These are phyloP conservation scores for Lytechinus pictus DNA, from an alignment of 35 echinoderm and acorn worm genomes.

Conservation along the genomic window DNA sequence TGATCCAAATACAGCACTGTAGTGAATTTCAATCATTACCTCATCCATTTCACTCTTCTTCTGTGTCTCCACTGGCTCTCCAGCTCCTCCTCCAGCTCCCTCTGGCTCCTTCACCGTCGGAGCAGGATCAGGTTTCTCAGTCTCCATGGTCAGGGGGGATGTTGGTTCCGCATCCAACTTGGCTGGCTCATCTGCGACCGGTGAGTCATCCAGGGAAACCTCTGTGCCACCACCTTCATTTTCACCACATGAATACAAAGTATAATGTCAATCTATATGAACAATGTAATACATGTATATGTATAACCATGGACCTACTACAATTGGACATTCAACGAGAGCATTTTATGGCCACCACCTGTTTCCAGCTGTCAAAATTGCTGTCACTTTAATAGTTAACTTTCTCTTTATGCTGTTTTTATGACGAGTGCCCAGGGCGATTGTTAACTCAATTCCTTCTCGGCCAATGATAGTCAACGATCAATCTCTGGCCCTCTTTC, in stretches of 20 bases:
- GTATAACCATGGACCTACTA: no score
- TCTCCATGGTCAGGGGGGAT: slow-evolving; percentile 15
- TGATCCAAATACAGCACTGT: no score
- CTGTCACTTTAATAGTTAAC: no score
- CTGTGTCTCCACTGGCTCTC: neutral
- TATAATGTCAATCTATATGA: neutral
- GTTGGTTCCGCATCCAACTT: slow-evolving; percentile 48
- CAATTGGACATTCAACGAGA: no score
- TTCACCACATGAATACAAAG: neutral
- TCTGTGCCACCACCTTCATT: slow-evolving; percentile 64
- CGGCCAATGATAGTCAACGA: no score
- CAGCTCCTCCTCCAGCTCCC: slow-evolving; percentile 19
- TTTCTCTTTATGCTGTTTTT: no score
- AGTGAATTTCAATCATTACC: neutral
- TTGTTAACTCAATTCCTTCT: no score
- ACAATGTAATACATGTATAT: neutral
- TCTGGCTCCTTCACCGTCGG: slow-evolving; percentile 31
- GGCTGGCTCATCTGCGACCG: slow-evolving; percentile 45
- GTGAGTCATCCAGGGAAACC: slow-evolving; percentile 63
- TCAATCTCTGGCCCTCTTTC: no score
- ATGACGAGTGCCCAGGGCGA: no score
- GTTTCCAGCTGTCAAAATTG: no score
- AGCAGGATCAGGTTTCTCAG: slow-evolving; percentile 1
- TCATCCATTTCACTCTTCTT: slow-evolving; percentile 12
- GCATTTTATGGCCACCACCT: no score